phyloP scores from a whole-genome alignment of 1,140 invertebrate species.

The Globodera ellingtonae region DNA sequence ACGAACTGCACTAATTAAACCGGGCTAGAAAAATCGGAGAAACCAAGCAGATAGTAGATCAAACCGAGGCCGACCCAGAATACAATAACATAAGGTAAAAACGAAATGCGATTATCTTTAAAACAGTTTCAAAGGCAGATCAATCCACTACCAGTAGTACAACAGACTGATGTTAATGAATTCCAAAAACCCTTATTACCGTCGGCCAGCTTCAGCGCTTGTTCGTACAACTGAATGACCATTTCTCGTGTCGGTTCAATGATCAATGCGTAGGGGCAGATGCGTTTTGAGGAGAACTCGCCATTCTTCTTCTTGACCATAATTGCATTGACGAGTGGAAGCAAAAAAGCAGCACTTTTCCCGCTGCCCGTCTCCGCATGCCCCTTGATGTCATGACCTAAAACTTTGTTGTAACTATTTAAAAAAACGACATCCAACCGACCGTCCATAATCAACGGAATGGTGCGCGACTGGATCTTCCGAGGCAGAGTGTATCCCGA shows the following conservation, averaged over 20 bases:
- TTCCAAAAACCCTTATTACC: conserved; percentile 66
- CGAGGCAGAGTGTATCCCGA: conserved; percentile 32
- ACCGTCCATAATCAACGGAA: conserved; percentile 44
- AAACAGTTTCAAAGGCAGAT: background rate
- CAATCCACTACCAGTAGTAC: too few relatives aligned
- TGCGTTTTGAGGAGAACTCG: conserved; percentile 74
- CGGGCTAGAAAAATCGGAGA: background rate
- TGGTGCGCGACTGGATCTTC: conserved; percentile 39
- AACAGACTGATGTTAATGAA: too few relatives aligned
- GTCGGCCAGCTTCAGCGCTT: conserved; percentile 92
- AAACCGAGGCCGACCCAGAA: too few relatives aligned
- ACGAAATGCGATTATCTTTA: conserved; percentile 9
- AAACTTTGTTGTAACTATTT: background rate
- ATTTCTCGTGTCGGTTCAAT: conserved; percentile 93
- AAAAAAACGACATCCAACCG: background rate
- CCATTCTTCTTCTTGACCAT: conserved; percentile 73
- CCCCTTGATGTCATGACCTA: conserved; percentile 56
- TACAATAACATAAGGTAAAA: conserved; percentile 12
- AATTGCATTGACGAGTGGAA: conserved; percentile 93
- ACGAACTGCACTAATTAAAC: conserved; percentile 10
- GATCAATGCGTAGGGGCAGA: conserved; percentile 86
- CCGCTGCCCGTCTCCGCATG: conserved; percentile 71
- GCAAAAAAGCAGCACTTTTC: conserved; percentile 93
- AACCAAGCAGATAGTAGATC: background rate
- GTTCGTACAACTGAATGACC: conserved; percentile 93